Percentiles rank a stretch among this genome's conserved stretches.
Conservation (phyloP, 1,140 invertebrate species). For the Apolygus lucorum region DNA sequence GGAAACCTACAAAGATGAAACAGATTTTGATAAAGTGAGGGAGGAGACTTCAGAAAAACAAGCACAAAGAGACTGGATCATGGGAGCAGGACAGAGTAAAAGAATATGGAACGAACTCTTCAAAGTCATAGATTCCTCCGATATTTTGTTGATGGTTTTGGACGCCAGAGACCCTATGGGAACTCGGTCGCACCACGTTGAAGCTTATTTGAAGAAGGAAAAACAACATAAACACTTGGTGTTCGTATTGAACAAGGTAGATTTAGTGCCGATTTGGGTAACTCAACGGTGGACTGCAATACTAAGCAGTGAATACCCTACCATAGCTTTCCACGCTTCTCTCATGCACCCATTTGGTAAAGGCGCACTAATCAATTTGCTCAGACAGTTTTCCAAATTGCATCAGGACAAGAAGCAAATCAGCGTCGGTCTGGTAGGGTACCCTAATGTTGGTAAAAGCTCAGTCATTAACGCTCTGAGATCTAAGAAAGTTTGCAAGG, state of each 20-base stretch:
- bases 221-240: constrained; percentile 92
- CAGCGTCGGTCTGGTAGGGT: constrained; percentile 97
- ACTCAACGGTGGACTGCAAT: constrained; percentile 93
- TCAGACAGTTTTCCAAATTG: constrained; percentile 93
- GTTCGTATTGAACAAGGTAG: constrained; percentile 92
- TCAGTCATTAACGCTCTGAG: constrained; percentile 95
- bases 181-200: constrained; percentile 86
- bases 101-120: constrained; percentile 99
- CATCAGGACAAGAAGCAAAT: constrained; percentile 97
- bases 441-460: constrained; percentile 98
- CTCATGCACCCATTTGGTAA: constrained; percentile 96
- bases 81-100: constrained; percentile 88
- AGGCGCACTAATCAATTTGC: constrained; percentile 90
- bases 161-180: constrained; percentile 94
- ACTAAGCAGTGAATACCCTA: constrained; percentile 89
- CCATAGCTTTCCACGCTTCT: constrained; percentile 96
- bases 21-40: constrained; percentile 72
- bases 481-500: constrained; percentile 94
- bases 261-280: constrained; percentile 93
- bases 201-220: constrained; percentile 67
- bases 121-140: constrained; percentile 98
- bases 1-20: constrained; percentile 63
- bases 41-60: constrained; percentile 71
- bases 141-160: constrained; percentile 73
- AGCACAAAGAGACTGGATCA: constrained; percentile 71